phyloP scores from a whole-genome alignment of 1,140 invertebrate genomes.

The Oppia nitens region DNA sequence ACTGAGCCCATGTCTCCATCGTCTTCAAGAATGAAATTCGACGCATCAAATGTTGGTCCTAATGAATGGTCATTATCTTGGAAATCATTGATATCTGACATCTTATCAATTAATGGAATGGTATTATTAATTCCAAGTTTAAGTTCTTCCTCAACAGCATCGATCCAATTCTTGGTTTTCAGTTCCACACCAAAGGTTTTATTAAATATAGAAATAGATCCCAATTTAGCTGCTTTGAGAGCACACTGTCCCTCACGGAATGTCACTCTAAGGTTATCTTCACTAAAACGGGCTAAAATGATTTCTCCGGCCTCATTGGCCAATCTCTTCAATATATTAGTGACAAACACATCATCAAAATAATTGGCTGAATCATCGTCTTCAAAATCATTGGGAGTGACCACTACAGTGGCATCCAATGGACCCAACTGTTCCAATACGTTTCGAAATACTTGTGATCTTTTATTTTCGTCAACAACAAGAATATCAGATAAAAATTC shows the following conservation, averaged over 20 bases:
- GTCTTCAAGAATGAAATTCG: neutral
- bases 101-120: conserved; percentile 39
- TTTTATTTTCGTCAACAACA: conserved; percentile 50
- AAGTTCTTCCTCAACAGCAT: conserved; percentile 59
- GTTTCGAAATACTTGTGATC: conserved; percentile 57
- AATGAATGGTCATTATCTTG: conserved; percentile 16
- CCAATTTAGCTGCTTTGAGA: conserved; percentile 46
- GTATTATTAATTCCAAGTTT: conserved; percentile 64
- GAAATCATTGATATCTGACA: conserved; percentile 25
- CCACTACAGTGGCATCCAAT: conserved; percentile 82
- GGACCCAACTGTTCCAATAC: conserved; percentile 73
- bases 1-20: conserved; percentile 3
- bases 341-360: conserved; percentile 52
- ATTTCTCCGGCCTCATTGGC: conserved; percentile 56
- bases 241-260: conserved; percentile 70
- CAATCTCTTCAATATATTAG: conserved; percentile 48
- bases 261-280: conserved; percentile 68
- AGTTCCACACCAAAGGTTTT: conserved; percentile 49
- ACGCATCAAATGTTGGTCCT: conserved; percentile 6
- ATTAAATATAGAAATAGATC: conserved; percentile 18
- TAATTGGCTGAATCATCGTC: conserved; percentile 16
- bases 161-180: conserved; percentile 66
- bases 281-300: conserved; percentile 73
- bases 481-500: conserved; percentile 72
- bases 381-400: conserved; percentile 27